These are phyloP conservation scores for Lepidonotus clava DNA, from an alignment of 2,888 invertebrate genomes.

Conservation along the genomic window DNA sequence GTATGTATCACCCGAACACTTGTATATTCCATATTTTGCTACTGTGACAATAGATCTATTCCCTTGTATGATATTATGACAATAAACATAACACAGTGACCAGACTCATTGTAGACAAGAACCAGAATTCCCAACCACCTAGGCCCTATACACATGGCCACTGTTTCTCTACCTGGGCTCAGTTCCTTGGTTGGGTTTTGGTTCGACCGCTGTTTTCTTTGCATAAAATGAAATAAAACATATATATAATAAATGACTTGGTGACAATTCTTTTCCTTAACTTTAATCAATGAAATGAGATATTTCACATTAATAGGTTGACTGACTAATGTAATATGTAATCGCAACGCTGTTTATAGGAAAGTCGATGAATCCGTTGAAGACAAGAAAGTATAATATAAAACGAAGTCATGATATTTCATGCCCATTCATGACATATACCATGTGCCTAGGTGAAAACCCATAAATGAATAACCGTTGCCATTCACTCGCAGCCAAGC, in stretches of 20 bases:
- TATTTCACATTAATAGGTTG: too few relatives aligned
- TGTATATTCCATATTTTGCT: constrained; percentile 53
- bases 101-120: constrained; percentile 14
- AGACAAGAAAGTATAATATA: too few relatives aligned
- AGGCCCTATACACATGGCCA: background rate
- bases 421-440: too few relatives aligned
- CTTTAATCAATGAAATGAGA: too few relatives aligned
- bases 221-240: constrained; percentile 52
- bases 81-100: background rate
- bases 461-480: too few relatives aligned
- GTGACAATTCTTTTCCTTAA: too few relatives aligned
- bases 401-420: too few relatives aligned
- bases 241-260: constrained; percentile 11
- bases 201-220: constrained; percentile 51
- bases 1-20: constrained; percentile 17
- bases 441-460: too few relatives aligned
- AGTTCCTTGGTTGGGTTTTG: constrained; percentile 41
- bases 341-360: too few relatives aligned
- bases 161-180: constrained; percentile 34
- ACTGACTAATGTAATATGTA: too few relatives aligned
- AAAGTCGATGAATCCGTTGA: too few relatives aligned
- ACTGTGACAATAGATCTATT: constrained; percentile 48
- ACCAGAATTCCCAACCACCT: background rate
- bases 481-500: too few relatives aligned
- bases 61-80: constrained; percentile 12